Conservation (phyloP, 2,888 invertebrate species). For the Phortica okadai region DNA sequence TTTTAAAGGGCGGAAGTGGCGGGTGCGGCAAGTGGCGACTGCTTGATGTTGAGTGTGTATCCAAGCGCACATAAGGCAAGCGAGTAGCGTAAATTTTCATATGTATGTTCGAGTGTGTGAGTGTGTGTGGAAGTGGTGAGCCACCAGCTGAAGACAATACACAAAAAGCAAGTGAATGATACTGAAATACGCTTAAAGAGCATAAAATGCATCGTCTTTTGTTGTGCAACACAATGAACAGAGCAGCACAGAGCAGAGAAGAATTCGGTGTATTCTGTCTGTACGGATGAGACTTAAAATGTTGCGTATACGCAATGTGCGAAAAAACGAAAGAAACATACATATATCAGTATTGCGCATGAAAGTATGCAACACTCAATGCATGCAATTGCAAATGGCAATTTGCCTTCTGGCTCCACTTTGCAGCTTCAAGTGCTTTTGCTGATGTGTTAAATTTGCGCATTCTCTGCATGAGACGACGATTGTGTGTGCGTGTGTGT, state of each 20-base stretch:
- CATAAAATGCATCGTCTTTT: neutral
- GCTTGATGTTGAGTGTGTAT: too few species aligned
- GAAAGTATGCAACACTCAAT: constrained; percentile 12
- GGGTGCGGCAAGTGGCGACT: neutral
- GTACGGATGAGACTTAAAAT: neutral
- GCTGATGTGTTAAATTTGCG: neutral
- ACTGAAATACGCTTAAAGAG: neutral
- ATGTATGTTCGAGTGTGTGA: too few species aligned
- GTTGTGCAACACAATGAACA: neutral
- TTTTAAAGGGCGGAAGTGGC: neutral
- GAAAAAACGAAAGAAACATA: neutral
- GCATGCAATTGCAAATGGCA: neutral
- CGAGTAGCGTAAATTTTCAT: too few species aligned
- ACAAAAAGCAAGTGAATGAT: neutral
- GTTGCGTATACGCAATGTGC: constrained; percentile 1
- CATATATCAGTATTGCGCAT: neutral
- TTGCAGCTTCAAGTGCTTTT: neutral
- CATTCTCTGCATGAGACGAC: neutral
- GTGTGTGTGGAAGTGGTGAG: too few species aligned
- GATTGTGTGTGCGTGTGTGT: neutral
- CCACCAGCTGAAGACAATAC: neutral
- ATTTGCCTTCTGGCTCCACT: too few species aligned
- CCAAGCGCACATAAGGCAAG: too few species aligned
- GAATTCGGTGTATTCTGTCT: neutral
- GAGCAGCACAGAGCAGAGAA: neutral